Evolutionary conservation across 2,113 vertebrate genomes (phyloP), one percentile per base, ranked within the genome.

Genomic region (Cromileptes altivelis): DNA sequence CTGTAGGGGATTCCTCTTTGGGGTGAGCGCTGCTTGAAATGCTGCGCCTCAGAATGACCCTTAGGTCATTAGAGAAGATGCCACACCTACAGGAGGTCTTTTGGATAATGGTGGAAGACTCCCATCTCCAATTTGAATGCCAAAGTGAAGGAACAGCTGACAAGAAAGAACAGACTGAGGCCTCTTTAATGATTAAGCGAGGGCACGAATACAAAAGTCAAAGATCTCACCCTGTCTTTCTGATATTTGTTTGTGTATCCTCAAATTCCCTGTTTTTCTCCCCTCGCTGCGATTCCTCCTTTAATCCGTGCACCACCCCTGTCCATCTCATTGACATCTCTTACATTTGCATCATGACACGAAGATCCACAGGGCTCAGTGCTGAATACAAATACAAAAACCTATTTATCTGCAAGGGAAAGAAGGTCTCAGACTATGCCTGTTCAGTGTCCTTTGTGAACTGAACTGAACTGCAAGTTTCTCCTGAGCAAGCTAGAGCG

Each of bases 1-100:
- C 90, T 68, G 69, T 68, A 52, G 91, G 91, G 80, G 85, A 92
- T 90, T 93, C 86, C 74, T 92, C 78, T 75, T 75, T 68, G 30
- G 42, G 58, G 53, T 18, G 14, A 83, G 86, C 11, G 4, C 25
- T 27, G 52, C 75, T 81, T 37, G 74, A 80, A 86, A 82, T 19
- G 2, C 8, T 23, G 61, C 73, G 73, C 58, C 76, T 58, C 58
- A 75, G 21, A 53, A 21, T 68, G 75, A 85, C 87, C 84, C 50
- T 40, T 9, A 49, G 76, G 68, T 76, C 74, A 81, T 25, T 37
- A 56, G 49, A 64, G 78, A 81, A 85, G 76, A 88, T 19, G 72
- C 83, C 88, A 78, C 82, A 85, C 82, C 88, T 65, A 68, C 45
- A 57, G 53, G 64, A 68, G 69, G 50, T 70, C 49, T 64, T 62